Evolutionary conservation across 2,888 invertebrate species (phyloP).

Genomic region (Diarsia mendica): DNA sequence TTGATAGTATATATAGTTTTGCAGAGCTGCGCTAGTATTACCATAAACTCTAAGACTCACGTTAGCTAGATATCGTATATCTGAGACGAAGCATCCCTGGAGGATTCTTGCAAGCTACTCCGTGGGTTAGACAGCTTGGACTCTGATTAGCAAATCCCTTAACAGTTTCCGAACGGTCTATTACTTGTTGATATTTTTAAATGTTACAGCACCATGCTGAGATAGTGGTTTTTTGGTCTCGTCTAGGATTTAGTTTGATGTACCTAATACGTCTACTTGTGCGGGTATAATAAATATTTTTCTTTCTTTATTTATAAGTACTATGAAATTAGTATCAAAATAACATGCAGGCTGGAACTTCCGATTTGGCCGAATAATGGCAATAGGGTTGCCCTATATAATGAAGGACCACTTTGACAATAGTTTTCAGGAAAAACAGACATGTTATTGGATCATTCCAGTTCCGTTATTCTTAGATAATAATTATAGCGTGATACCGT

Average conservation of each 20-base stretch:
- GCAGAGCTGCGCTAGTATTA: background rate
- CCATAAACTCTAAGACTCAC: background rate
- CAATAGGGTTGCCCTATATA: background rate
- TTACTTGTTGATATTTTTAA: background rate
- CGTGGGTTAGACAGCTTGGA: constrained; percentile 43
- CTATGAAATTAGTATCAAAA: background rate
- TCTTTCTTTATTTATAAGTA: too few relatives aligned
- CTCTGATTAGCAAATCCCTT: constrained; percentile 61
- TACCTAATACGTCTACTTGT: too few relatives aligned
- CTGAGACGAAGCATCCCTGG: constrained; percentile 38
- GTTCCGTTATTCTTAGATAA: too few relatives aligned
- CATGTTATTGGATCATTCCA: background rate
- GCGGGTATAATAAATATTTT: too few relatives aligned
- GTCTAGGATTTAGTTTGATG: too few relatives aligned
- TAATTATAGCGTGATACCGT: too few relatives aligned
- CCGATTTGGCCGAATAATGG: too few relatives aligned
- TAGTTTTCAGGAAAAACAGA: background rate
- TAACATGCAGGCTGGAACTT: too few relatives aligned
- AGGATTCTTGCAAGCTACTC: constrained; percentile 25
- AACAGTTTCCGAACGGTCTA: constrained; percentile 9
- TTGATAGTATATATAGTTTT: background rate
- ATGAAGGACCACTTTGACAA: background rate
- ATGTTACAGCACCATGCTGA: too few relatives aligned
- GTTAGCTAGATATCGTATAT: constrained; percentile 26
- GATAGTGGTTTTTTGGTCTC: too few relatives aligned